phyloP scores from a whole-genome alignment of 1,140 invertebrate genomes.

The Cyclargus thomasi region DNA sequence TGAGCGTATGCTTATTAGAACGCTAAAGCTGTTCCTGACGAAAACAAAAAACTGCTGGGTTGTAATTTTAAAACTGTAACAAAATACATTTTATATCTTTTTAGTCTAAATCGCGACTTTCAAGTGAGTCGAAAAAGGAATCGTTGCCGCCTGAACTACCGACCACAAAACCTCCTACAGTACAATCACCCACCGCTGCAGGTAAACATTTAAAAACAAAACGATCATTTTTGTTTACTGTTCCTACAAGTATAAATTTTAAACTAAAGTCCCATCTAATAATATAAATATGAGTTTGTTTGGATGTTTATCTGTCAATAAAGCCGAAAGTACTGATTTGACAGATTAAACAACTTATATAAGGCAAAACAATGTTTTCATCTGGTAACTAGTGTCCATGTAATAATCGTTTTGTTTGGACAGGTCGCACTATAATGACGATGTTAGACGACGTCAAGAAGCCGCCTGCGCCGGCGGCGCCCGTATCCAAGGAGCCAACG shows the following conservation, averaged over 20 bases:
- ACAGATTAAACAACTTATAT: too few species aligned
- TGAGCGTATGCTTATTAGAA: too few species aligned
- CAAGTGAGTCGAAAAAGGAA: slow-evolving; percentile 49
- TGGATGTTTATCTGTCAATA: too few species aligned
- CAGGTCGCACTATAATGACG: slow-evolving; percentile 54
- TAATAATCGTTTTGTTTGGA: slow-evolving; percentile 4
- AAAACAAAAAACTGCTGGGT: too few species aligned
- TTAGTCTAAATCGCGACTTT: slow-evolving; percentile 48
- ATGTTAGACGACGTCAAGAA: slow-evolving; percentile 63
- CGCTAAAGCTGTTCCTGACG: too few species aligned
- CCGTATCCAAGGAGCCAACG: slow-evolving; percentile 29
- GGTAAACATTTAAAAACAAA: slow-evolving; percentile 38
- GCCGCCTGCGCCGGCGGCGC: slow-evolving; percentile 39
- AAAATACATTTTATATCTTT: slow-evolving; percentile 21
- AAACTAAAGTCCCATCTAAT: too few species aligned
- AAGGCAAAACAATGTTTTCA: too few species aligned
- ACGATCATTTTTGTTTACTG: too few species aligned
- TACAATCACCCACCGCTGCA: slow-evolving; percentile 55
- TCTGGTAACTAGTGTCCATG: too few species aligned
- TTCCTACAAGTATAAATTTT: too few species aligned
- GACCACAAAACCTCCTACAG: slow-evolving; percentile 37
- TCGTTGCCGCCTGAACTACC: slow-evolving; percentile 29
- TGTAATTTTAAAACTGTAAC: slow-evolving; percentile 34
- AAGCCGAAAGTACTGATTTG: too few species aligned
- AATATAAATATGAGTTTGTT: too few species aligned